phyloP scores from a whole-genome alignment of 1,140 invertebrate genomes.

The Microvelia longipes region DNA sequence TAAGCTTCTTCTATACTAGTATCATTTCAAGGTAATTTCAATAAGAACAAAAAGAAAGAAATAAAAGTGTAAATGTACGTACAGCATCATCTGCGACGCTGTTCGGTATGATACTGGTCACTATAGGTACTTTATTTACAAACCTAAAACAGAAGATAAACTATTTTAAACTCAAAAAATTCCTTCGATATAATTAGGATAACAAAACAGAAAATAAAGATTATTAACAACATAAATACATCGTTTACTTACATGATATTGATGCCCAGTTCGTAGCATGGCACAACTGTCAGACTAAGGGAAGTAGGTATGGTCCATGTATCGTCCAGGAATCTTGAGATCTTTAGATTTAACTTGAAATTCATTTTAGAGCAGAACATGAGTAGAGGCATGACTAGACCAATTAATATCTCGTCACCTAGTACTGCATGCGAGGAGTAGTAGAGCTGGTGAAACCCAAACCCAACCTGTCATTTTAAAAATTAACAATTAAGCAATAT shows the following conservation, averaged over 20 bases:
- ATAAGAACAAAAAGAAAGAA: too few species aligned
- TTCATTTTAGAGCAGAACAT: constrained; percentile 36
- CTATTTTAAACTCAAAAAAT: too few species aligned
- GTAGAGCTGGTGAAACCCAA: constrained; percentile 17
- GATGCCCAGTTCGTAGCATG: constrained; percentile 37
- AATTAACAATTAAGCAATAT: too few species aligned
- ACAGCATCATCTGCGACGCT: constrained; percentile 42
- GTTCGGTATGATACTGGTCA: constrained; percentile 35
- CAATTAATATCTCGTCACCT: constrained; percentile 39
- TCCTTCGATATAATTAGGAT: too few species aligned
- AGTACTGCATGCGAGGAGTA: constrained; percentile 26
- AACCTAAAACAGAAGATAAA: constrained; percentile 32
- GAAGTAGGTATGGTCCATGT: constrained; percentile 38
- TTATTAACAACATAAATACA: too few species aligned
- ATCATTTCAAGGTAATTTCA: too few species aligned
- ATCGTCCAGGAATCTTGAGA: constrained; percentile 37
- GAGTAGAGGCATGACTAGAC: constrained; percentile 41
- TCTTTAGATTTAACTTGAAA: constrained; percentile 37
- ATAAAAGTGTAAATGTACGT: too few species aligned
- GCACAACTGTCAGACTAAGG: constrained; percentile 35
- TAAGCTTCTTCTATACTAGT: too few species aligned
- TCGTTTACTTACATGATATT: constrained; percentile 28
- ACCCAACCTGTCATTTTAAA: too few species aligned
- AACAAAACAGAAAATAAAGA: too few species aligned
- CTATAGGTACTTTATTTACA: constrained; percentile 35